These are phyloP conservation scores for Drosophila fulvimacula DNA, from an alignment of 2,888 invertebrate genomes.

Conservation along the genomic window DNA sequence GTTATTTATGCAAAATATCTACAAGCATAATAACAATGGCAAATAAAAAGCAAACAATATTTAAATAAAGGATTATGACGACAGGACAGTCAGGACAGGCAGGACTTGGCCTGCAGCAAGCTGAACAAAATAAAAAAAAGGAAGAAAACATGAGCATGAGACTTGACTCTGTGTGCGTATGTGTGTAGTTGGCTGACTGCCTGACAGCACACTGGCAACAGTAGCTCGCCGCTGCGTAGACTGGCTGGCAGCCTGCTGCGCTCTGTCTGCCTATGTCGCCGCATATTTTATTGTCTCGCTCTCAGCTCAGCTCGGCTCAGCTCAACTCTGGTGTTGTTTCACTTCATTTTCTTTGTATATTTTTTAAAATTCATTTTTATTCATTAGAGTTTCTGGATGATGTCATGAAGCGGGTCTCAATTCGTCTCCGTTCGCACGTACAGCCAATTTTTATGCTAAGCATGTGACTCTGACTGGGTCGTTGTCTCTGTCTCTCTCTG, in stretches of 20 bases:
- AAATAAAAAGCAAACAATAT: slow-evolving; percentile 73
- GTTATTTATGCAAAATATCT: slow-evolving; percentile 77
- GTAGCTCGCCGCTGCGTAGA: slow-evolving; percentile 56
- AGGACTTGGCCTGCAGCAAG: slow-evolving; percentile 53
- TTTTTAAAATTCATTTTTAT: slow-evolving; percentile 73
- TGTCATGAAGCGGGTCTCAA: slow-evolving; percentile 59
- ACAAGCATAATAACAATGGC: slow-evolving; percentile 67
- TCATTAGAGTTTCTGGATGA: slow-evolving; percentile 71
- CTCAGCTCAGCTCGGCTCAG: neutral
- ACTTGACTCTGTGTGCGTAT: slow-evolving; percentile 18
- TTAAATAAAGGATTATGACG: slow-evolving; percentile 76
- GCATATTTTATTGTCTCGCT: slow-evolving; percentile 58
- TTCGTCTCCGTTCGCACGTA: slow-evolving; percentile 50
- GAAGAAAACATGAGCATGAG: slow-evolving; percentile 47
- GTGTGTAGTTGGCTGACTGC: slow-evolving; percentile 41
- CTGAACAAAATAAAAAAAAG: no score
- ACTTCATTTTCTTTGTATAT: slow-evolving; percentile 24
- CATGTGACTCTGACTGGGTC: slow-evolving; percentile 31
- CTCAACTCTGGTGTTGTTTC: slow-evolving; percentile 9
- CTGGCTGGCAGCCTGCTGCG: slow-evolving; percentile 72
- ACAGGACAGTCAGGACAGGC: slow-evolving; percentile 38
- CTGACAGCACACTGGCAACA: slow-evolving; percentile 30
- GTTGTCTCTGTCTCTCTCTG: neutral
- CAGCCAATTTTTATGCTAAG: slow-evolving; percentile 52
- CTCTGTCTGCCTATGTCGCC: slow-evolving; percentile 43